Evolutionary conservation across 2,113 vertebrate species (phyloP).

Genomic region (Antennarius striatus): DNA sequence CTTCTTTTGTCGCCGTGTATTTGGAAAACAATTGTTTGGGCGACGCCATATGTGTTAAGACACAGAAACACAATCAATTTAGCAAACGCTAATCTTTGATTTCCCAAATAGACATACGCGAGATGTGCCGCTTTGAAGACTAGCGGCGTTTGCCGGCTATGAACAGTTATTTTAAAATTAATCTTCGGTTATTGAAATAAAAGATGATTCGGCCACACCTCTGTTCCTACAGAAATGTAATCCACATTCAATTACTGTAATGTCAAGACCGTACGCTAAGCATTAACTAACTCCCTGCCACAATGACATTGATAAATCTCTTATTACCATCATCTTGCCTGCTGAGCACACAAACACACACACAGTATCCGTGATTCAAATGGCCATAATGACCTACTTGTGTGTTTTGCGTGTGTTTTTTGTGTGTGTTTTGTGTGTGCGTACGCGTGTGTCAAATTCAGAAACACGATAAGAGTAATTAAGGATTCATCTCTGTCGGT

Average conservation of each 20-base stretch:
- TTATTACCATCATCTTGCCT: no score
- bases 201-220: slow-evolving; percentile 12
- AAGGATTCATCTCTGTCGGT: background rate
- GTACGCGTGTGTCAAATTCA: no score
- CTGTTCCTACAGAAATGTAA: slow-evolving; percentile 15
- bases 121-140: background rate
- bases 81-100: slow-evolving; percentile 4
- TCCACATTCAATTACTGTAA: slow-evolving; percentile 23
- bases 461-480: background rate
- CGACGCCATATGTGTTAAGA: slow-evolving; percentile 19
- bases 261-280: background rate
- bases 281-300: slow-evolving; percentile 18
- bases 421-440: no score
- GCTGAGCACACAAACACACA: slow-evolving; percentile 1
- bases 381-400: no score
- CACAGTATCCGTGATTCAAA: background rate
- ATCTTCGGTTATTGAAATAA: slow-evolving; percentile 7
- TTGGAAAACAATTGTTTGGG: slow-evolving; percentile 23
- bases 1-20: slow-evolving; percentile 20
- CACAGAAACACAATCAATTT: slow-evolving; percentile 18
- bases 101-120: background rate
- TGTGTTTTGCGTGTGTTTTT: no score
- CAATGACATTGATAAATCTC: no score
- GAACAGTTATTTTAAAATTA: background rate
- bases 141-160: background rate